Evolutionary conservation across 92 coral and sea anemone genomes (phyloP), one percentile per base, ranked within the genome.

Genomic region (Galaxea fascicularis): DNA sequence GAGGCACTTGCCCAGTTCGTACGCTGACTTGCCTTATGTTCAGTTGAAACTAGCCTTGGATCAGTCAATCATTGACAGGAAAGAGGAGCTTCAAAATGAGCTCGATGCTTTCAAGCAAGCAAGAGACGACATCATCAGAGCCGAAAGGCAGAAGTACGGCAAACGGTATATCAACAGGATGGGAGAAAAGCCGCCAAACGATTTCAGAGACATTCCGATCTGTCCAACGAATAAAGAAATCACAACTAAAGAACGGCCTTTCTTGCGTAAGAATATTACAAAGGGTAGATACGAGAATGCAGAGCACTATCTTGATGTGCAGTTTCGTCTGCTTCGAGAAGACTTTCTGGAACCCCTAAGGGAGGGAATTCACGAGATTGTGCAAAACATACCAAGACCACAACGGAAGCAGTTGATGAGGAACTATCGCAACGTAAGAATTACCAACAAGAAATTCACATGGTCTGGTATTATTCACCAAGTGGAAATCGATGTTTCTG

Each of bases 271-370:
- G 73, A 92, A 94, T 68, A 86, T 94, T 22, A 73, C 72, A 15
- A 83, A 77, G 59, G 98, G 98, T 39, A 64, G 82, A 26, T 94
- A 89, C 57, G 82, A 77, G 18, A 91, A 94, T 35, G 86, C 80
- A 7, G 91, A 90, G 72, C 94, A 94, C 79, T 94, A 94, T 44
- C 90, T 94, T 3, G 98, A 94, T 82, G 94, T 94, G 14, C 98
- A 94, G 86, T 94, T 94, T 45, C 90, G 98, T 21, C 89, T 94
- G 12, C 86, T 89, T 26, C 76, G 98, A 71, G 98, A 89, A 68
- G 98, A 94, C 71, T 94, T 92, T 80, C 88, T 94, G 58, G 92
- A 91, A 31, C 98, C 98, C 1, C 63, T 94, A 15, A 94, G 95
- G 21, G 92, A 92, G 58, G 98, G 98, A 0, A 91, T 94, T 12